Conservation (phyloP, 2,113 vertebrate species). For the Ellobius talpinus region DNA sequence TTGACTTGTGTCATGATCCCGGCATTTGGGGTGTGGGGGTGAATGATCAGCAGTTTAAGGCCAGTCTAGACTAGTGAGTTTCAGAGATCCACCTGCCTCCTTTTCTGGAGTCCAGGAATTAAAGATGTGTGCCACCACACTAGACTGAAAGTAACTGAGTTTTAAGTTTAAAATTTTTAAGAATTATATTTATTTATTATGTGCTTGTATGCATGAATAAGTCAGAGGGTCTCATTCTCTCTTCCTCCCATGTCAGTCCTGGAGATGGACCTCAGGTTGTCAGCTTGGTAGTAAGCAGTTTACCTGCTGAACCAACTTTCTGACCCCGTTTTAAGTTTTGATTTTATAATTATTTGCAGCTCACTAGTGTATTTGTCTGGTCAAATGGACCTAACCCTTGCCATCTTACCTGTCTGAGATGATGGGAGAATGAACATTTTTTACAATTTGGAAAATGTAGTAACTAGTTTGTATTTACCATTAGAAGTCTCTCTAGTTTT, state of each 20-base stretch:
- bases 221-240: not conserved
- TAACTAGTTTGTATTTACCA: constrained; percentile 39
- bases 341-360: constrained; percentile 27
- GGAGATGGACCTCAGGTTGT: not conserved
- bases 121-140: too few relatives aligned
- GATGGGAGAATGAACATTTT: constrained; percentile 27
- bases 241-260: not conserved
- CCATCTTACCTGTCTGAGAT: constrained; percentile 10
- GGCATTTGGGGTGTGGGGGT: not conserved
- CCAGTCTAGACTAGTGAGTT: not conserved
- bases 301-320: not conserved
- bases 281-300: not conserved
- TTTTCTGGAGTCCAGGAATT: too few relatives aligned
- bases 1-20: not conserved
- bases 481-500: constrained; percentile 48
- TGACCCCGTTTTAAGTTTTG: not conserved
- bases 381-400: constrained; percentile 22
- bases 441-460: not conserved
- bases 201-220: not conserved
- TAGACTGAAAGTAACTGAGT: not conserved
- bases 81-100: not conserved
- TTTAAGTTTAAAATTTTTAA: not conserved
- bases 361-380: constrained; percentile 11
- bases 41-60: not conserved
- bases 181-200: not conserved